These are phyloP conservation scores for Hemichromis elongatus DNA, from an alignment of 2,113 vertebrate genomes.

Conservation along the genomic window DNA sequence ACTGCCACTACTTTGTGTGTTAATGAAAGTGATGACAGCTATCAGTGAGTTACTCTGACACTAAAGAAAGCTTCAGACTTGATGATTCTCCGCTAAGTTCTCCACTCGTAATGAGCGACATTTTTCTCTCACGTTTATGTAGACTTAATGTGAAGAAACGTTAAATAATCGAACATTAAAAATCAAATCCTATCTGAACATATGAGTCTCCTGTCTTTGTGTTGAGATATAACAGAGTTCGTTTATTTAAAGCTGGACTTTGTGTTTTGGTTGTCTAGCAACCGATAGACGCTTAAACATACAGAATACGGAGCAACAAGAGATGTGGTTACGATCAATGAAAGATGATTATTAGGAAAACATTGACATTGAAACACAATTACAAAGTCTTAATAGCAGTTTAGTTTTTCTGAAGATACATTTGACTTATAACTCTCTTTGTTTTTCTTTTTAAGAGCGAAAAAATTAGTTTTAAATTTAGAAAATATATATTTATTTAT, in stretches of 20 bases:
- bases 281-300: fast-evolving
- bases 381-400: not conserved
- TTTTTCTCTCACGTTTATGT: not conserved
- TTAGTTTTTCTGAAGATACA: not conserved
- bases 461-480: not conserved
- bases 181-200: not conserved
- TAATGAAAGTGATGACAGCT: not conserved
- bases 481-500: not conserved
- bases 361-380: not conserved
- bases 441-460: fast-evolving
- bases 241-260: too few relatives aligned
- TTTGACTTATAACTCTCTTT: not conserved
- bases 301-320: fast-evolving
- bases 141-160: not conserved
- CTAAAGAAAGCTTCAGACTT: not conserved
- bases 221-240: not conserved
- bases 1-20: not conserved
- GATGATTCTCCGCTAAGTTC: not conserved
- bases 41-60: not conserved
- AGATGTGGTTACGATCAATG: fast-evolving
- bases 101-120: fast-evolving
- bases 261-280: not conserved
- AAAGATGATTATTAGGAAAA: fast-evolving
- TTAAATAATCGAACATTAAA: not conserved
- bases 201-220: not conserved